A percentile compares a stretch with the other conserved stretches of the same genome.
These are phyloP conservation scores for Sarcophaga subvicina DNA, from an alignment of 2,888 invertebrate genomes.

Conservation along the genomic window DNA sequence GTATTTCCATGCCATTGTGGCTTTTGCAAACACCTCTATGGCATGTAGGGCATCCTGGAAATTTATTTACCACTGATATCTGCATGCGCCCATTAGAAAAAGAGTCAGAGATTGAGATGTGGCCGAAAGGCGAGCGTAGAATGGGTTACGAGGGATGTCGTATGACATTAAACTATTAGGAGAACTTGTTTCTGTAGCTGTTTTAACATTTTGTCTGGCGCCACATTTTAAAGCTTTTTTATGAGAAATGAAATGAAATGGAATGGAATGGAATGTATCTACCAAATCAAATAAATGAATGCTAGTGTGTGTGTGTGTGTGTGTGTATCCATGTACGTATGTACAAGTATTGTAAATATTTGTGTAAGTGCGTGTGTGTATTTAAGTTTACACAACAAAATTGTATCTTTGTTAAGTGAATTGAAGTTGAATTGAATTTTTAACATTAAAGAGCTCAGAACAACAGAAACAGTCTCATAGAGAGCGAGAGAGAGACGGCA, in stretches of 20 bases:
- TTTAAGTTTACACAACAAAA: constrained; percentile 32
- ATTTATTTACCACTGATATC: no score
- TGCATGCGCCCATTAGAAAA: no score
- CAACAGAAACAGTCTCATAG: not conserved
- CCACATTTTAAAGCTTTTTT: constrained; percentile 68
- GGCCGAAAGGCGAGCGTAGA: not conserved
- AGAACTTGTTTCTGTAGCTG: constrained; percentile 58
- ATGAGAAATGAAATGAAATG: constrained; percentile 25
- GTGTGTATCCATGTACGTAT: not conserved
- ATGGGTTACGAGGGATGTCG: constrained; percentile 32
- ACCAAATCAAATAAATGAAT: constrained; percentile 39
- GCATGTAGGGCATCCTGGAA: no score
- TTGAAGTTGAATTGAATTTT: constrained; percentile 60
- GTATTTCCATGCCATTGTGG: no score
- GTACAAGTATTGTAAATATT: no score
- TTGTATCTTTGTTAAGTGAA: constrained; percentile 62
- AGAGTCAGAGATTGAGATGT: not conserved
- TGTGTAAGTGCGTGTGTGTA: not conserved
- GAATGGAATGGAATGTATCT: constrained; percentile 35
- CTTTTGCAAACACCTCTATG: no score
- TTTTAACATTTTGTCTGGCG: constrained; percentile 68
- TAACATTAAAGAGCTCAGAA: constrained; percentile 24
- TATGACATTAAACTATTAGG: constrained; percentile 59
- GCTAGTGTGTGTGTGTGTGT: not conserved
- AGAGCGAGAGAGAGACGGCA: no score